Percentiles rank a stretch among this genome's conserved stretches.
Evolutionary conservation across 2,888 invertebrate species (phyloP).

Genomic region (Napeogenes inachia): DNA sequence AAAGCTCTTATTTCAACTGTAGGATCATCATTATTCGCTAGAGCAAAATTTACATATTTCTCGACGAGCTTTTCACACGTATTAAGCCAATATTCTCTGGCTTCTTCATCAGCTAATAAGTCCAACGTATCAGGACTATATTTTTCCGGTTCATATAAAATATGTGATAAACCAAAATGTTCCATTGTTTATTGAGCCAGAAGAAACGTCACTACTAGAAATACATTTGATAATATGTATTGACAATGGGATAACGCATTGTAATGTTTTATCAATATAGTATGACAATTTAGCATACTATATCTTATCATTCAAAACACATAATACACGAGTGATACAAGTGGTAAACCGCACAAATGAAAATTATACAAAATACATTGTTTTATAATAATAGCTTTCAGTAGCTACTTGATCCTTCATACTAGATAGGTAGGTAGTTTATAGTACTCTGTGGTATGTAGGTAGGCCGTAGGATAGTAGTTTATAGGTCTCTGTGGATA

Average conservation of each 20-base stretch:
- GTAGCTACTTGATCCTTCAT: no score
- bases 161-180: conserved; percentile 66
- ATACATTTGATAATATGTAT: conserved; percentile 40
- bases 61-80: conserved; percentile 92
- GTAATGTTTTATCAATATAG: conserved; percentile 54
- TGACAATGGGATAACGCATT: conserved; percentile 50
- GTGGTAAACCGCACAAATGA: conserved; percentile 21
- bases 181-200: conserved; percentile 51
- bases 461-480: no score
- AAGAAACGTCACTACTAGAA: conserved; percentile 24
- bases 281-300: conserved; percentile 48
- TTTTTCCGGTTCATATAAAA: conserved; percentile 85
- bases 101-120: conserved; percentile 89
- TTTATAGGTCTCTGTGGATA: no score
- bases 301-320: conserved; percentile 49
- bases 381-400: not conserved
- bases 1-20: conserved; percentile 88
- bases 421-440: no score
- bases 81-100: conserved; percentile 93
- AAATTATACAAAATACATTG: conserved; percentile 13
- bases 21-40: conserved; percentile 84
- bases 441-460: no score
- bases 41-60: conserved; percentile 90
- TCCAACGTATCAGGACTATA: conserved; percentile 96
- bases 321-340: conserved; percentile 10